Percentiles rank a stretch among this genome's conserved stretches.
Evolutionary conservation across 2,113 vertebrate species (phyloP).

Genomic region (human): DNA sequence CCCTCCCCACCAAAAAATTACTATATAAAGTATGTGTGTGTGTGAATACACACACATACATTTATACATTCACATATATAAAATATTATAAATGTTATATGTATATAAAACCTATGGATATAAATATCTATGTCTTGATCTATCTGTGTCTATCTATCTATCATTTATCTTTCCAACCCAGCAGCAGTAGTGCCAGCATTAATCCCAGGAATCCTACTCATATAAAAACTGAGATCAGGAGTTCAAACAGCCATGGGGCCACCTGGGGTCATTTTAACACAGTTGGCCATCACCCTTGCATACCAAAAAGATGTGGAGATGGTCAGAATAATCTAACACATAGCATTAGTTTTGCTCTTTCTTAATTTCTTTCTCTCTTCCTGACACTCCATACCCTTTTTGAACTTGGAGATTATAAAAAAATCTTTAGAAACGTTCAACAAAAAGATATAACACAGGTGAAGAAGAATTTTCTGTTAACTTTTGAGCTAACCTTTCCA

Average conservation of each 20-base stretch:
- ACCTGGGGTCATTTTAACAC: neutral
- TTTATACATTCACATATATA: neutral
- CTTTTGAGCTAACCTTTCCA: neutral
- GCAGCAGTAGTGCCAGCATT: no score
- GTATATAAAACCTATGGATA: neutral
- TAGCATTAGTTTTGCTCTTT: neutral
- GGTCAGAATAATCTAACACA: neutral
- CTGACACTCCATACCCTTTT: no score
- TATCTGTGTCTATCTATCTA: no score
- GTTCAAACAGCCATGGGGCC: neutral
- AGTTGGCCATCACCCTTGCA: neutral
- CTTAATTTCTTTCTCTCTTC: neutral
- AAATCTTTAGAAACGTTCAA: no score
- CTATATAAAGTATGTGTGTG: no score
- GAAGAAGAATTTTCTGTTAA: neutral
- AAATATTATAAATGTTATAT: no score
- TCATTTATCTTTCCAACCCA: no score
- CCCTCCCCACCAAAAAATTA: accelerated
- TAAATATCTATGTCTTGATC: neutral
- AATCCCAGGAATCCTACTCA: no score
- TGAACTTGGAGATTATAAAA: neutral
- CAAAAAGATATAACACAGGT: neutral
- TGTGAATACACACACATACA: no score
- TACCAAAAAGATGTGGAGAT: neutral
- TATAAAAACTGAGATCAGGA: neutral